These are phyloP conservation scores for Sminthurinus signatus DNA, from an alignment of 1,140 invertebrate species.

Conservation along the genomic window DNA sequence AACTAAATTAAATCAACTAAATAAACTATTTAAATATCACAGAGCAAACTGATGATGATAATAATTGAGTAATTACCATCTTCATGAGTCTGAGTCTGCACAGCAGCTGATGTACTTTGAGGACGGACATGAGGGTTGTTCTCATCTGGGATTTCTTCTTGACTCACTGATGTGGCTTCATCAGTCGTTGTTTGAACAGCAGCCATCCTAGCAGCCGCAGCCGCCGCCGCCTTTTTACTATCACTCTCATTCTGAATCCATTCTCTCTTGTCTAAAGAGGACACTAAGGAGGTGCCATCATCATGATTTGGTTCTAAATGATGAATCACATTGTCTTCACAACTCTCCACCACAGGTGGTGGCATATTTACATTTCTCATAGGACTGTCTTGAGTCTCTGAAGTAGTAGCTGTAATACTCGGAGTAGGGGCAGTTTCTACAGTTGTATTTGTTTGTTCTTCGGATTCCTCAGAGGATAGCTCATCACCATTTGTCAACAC, in stretches of 20 bases:
- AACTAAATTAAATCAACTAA: too few species aligned
- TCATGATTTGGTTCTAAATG: conserved; percentile 36
- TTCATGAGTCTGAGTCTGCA: conserved; percentile 33
- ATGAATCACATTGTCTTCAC: conserved; percentile 40
- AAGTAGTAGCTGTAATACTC: neutral
- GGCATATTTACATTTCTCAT: conserved; percentile 24
- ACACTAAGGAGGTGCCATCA: conserved; percentile 35
- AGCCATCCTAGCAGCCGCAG: conserved; percentile 40
- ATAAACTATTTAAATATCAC: too few species aligned
- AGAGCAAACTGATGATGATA: neutral
- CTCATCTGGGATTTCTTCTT: conserved; percentile 43
- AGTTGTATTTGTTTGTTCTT: conserved; percentile 15
- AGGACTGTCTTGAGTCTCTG: too few species aligned
- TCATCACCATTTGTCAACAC: conserved; percentile 4
- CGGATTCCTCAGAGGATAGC: conserved; percentile 28
- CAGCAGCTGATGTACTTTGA: conserved; percentile 16
- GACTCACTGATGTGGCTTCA: conserved; percentile 42
- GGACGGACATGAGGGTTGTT: neutral
- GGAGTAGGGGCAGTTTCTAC: conserved; percentile 2
- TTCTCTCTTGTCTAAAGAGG: conserved; percentile 31
- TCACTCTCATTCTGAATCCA: conserved; percentile 40
- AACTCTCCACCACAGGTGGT: conserved; percentile 13
- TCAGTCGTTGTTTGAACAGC: conserved; percentile 10
- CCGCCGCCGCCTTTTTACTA: conserved; percentile 48
- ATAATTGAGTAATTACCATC: conserved; percentile 16